A percentile compares a stretch with the other conserved stretches of the same genome.
Evolutionary conservation across 2,113 vertebrate species (phyloP).

Genomic region (Chroicocephalus ridibundus): DNA sequence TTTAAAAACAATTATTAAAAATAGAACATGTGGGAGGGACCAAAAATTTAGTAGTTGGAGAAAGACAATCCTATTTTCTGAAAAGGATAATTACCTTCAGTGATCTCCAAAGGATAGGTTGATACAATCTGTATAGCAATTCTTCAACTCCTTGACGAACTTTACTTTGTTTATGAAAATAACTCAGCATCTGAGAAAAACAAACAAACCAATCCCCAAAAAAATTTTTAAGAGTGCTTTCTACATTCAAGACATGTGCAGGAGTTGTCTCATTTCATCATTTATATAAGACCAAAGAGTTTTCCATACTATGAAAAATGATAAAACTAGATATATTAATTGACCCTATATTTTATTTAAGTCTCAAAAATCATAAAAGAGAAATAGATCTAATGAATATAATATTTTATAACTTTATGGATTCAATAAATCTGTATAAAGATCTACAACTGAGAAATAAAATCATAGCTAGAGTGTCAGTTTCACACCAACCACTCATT

Average conservation of each 20-base stretch:
- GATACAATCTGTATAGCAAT: slow-evolving; percentile 89
- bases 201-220: not conserved
- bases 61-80: not conserved
- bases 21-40: not conserved
- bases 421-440: not conserved
- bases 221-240: not conserved
- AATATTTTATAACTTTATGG: not conserved
- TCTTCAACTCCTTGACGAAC: slow-evolving; percentile 84
- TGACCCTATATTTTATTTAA: not conserved
- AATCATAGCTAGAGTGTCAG: not conserved
- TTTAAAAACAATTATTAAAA: not conserved
- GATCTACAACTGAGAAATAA: not conserved
- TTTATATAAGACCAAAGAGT: not conserved
- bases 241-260: not conserved
- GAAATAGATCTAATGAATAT: not conserved
- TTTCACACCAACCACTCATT: not conserved
- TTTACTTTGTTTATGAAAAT: slow-evolving; percentile 88
- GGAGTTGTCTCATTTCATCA: not conserved
- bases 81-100: slow-evolving; percentile 78
- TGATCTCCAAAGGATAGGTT: slow-evolving; percentile 92
- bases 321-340: not conserved
- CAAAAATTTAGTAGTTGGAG: not conserved
- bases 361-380: not conserved
- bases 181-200: slow-evolving; percentile 81
- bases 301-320: not conserved